phyloP scores from a whole-genome alignment of 2,888 invertebrate genomes.

The Dorcus hopei region DNA sequence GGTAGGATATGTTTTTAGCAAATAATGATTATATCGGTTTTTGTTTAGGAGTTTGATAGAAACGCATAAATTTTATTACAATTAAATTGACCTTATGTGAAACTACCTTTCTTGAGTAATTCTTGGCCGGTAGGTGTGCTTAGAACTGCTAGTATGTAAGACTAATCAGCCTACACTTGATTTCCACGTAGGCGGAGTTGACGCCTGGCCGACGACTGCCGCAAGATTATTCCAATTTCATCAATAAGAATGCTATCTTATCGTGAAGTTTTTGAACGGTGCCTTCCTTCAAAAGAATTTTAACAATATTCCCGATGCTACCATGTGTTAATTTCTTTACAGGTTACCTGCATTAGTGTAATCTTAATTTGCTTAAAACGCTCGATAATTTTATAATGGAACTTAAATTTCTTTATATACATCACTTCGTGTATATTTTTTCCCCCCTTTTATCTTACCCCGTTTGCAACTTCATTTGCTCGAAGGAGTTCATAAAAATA shows the following conservation, averaged over 20 bases:
- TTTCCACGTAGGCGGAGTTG: conserved; percentile 26
- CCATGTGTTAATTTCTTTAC: conserved; percentile 23
- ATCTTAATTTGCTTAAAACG: background rate
- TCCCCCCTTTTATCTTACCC: background rate
- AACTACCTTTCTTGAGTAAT: background rate
- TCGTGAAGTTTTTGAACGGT: conserved; percentile 30
- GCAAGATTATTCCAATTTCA: conserved; percentile 32
- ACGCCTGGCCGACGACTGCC: conserved; percentile 23
- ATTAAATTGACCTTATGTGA: too few relatives aligned
- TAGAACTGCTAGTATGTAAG: conserved; percentile 19
- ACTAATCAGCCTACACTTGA: conserved; percentile 27
- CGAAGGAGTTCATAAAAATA: too few relatives aligned
- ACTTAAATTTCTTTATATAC: background rate
- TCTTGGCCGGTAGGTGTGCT: conserved; percentile 19
- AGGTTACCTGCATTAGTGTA: conserved; percentile 7
- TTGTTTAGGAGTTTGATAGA: too few relatives aligned
- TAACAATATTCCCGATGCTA: conserved; percentile 19
- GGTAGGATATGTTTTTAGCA: too few relatives aligned
- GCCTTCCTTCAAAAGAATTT: conserved; percentile 3
- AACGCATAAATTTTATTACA: too few relatives aligned
- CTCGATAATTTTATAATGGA: background rate
- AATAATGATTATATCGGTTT: too few relatives aligned
- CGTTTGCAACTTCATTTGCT: too few relatives aligned
- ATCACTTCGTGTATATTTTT: background rate
- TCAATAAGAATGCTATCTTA: conserved; percentile 34